phyloP scores from a whole-genome alignment of 2,888 invertebrate species.

The Hypena proboscidalis region DNA sequence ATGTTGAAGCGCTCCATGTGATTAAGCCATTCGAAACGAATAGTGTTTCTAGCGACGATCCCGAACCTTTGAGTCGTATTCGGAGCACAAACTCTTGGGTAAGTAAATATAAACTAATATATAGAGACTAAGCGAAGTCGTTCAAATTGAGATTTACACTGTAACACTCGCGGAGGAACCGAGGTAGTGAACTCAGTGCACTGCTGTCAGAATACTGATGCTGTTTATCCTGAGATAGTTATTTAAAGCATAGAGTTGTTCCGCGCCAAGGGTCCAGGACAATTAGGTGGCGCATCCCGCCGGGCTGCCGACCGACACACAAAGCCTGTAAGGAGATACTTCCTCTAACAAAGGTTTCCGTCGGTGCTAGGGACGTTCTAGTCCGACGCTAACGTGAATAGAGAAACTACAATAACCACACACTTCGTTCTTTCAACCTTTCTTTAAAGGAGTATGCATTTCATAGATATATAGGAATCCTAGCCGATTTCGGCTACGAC shows the following conservation, averaged over 20 bases:
- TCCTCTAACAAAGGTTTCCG: slow-evolving; percentile 77
- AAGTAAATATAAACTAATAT: slow-evolving; percentile 21
- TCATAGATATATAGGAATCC: no score
- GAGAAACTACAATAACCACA: slow-evolving; percentile 46
- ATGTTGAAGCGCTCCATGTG: slow-evolving; percentile 22
- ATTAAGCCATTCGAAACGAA: slow-evolving; percentile 20
- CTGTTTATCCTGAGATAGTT: slow-evolving; percentile 61
- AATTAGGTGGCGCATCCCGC: slow-evolving; percentile 75
- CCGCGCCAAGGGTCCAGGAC: slow-evolving; percentile 69
- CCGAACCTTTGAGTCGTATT: slow-evolving; percentile 19
- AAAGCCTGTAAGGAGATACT: slow-evolving; percentile 81
- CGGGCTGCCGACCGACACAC: slow-evolving; percentile 62
- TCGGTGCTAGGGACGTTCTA: slow-evolving; percentile 64
- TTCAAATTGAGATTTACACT: slow-evolving; percentile 17
- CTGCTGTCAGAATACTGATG: slow-evolving; percentile 62
- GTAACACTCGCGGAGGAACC: slow-evolving; percentile 38
- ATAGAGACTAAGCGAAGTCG: background rate
- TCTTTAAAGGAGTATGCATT: no score
- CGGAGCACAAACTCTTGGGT: slow-evolving; percentile 18
- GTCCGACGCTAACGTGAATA: slow-evolving; percentile 53
- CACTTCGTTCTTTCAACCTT: slow-evolving; percentile 18
- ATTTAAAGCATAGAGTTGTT: slow-evolving; percentile 75
- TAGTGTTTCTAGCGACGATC: slow-evolving; percentile 12
- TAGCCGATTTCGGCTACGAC: no score
- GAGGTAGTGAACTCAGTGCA: slow-evolving; percentile 43